These are phyloP conservation scores for Glaucopsyche alexis DNA, from an alignment of 2,888 invertebrate genomes.

Conservation along the genomic window DNA sequence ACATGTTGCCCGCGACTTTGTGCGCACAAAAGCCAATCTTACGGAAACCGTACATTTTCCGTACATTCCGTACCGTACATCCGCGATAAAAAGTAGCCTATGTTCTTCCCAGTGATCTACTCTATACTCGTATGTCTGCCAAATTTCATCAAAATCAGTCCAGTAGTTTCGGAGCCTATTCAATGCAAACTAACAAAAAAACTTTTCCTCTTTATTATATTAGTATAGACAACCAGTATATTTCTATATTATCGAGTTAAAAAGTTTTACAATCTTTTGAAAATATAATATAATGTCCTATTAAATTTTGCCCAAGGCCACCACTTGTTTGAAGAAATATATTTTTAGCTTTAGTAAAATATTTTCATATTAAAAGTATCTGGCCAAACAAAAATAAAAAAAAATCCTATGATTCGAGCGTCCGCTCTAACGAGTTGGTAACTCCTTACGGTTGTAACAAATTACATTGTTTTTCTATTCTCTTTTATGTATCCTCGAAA, in stretches of 20 bases:
- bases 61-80: no score
- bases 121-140: no score
- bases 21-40: no score
- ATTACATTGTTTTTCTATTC: constrained; percentile 5
- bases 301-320: background rate
- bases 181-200: no score
- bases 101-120: no score
- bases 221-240: no score
- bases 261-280: background rate
- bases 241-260: background rate
- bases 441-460: background rate
- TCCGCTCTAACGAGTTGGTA: constrained; percentile 1
- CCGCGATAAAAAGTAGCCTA: no score
- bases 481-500: constrained; percentile 8
- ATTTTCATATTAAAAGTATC: background rate
- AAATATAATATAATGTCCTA: constrained; percentile 1
- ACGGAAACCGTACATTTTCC: no score
- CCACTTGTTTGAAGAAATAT: background rate
- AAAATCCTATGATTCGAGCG: background rate
- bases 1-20: no score
- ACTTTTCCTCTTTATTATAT: no score
- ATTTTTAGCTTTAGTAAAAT: background rate
- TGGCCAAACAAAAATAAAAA: background rate
- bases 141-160: no score
- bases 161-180: no score